Conservation (phyloP, 2,888 invertebrate species). For the Anthrax anthrax region DNA sequence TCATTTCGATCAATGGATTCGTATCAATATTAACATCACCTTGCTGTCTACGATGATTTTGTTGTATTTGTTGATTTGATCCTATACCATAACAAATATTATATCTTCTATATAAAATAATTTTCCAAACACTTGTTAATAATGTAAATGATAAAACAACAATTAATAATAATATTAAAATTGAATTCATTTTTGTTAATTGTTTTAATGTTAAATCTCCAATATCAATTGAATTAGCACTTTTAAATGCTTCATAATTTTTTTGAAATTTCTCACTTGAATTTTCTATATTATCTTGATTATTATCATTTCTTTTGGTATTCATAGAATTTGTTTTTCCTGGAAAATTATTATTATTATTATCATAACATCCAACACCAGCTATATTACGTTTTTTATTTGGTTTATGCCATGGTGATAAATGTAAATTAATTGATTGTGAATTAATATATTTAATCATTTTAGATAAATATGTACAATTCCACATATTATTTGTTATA, state of each 20-base stretch:
- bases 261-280: no score
- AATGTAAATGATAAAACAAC: neutral
- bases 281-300: no score
- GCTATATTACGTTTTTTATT: conserved; percentile 1
- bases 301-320: no score
- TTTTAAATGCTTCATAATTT: no score
- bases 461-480: conserved; percentile 1
- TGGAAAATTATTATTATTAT: no score
- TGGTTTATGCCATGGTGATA: neutral
- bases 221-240: no score
- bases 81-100: no score
- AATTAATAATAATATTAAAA: neutral
- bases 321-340: no score
- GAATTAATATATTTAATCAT: neutral
- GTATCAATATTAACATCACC: no score
- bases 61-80: no score
- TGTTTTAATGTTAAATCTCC: neutral
- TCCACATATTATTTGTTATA: neutral
- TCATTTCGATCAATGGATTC: no score
- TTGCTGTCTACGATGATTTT: no score
- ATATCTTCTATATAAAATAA: neutral
- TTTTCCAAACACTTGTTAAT: neutral
- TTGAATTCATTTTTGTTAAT: neutral
- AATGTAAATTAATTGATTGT: neutral
- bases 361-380: neutral